Base-by-base conservation (phyloP, 1,140 invertebrate species). In the Diorhabda carinulata region DNA sequence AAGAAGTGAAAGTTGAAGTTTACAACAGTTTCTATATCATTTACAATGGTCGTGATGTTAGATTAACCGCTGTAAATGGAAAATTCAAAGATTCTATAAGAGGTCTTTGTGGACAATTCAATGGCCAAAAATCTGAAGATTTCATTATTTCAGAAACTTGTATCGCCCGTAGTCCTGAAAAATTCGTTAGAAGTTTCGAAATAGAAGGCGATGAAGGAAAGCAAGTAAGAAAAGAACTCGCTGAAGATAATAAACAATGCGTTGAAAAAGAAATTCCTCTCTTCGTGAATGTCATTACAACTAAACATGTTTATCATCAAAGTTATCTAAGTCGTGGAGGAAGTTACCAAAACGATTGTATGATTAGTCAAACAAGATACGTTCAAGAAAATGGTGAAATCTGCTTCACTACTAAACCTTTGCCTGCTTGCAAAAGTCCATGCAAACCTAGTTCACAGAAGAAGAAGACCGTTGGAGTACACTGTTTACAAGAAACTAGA, bases 81-180 rank as follows among this genome's bases (percentile, higher is more conserved):
- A 72, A 81, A 52, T 85, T 87, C 75, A 80, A 84, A 5, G 82
- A 84, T 67, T 75, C 78, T 6, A 79, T 87, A 42, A 83, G 84
- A 47, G 90, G 90, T 71, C 82, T 91, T 42, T 91, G 89, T 75
- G 90, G 90, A 9, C 84, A 83, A 47, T 87, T 85, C 81, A 85
- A 84, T 72, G 83, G 84, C 3, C 83, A 88, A n/a, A 68, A 78
- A 4, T 72, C 78, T 43, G 83, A 86, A 70, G 89, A 91, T 72
- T 87, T 89, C 70, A 74, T 80, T 2, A 82, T 84, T 41, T 89
- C 89, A 0, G 74, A 82, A 56, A 86, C 87, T 59, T 87, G 85
- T 69, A 64, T 83, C 40, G 73, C 87, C 7, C 78, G 81, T 68
- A 79, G 83, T 42, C 78, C 84, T 0, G 73, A 85, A 10, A 76